Evolutionary conservation across 2,113 vertebrate genomes (phyloP), one percentile per base, ranked within the genome.

Genomic region (Urocolius indicus): DNA sequence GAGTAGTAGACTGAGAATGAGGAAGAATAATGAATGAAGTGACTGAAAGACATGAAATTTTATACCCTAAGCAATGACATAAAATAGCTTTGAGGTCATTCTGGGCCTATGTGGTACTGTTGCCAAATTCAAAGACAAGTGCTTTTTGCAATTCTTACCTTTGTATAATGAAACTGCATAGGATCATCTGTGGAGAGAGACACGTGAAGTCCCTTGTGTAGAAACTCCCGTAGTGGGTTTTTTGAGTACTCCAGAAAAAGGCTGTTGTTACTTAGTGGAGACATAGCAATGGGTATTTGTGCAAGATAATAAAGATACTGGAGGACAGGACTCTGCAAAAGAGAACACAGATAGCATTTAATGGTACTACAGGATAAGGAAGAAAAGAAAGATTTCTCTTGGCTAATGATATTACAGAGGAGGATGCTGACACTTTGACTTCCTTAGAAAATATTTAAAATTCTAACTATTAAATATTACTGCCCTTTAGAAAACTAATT

Each of bases 161-260:
- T 99, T 36, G 99, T 99, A 93, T 99, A 99, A 94, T 99, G 99
- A 94, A 99, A 99, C 98, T 99, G 99, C 99, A 99, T 98, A 51
- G 99, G 99, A 82, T 99, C 99, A 13, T 99, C 99, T 0, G 99
- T 99, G 86, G 99, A 99, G 84, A 99, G 98, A 8, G 99, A 99
- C 55, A 99, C 98, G 4, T 98, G 98, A 61, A 99, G 98, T n/a
- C 99, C 99, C 87, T 99, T 99, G 51, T 99, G 99, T 24, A 99
- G 98, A 94, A 99, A 99, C 93, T 99, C 99, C 78, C 98, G 94
- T 9, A 99, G 97, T 0, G 99, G 99, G 92, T 99, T 99, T 96
- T 99, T 99, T 63, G 99, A 99, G 96, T 99, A 99, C 96, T 99
- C 98, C 77, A 99, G 97, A 94, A 99, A 99, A 11, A 99, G 97